Evolutionary conservation across 2,113 vertebrate species (phyloP), one percentile per base, ranked within the genome.

Genomic region (Phyllostomus hastatus): DNA sequence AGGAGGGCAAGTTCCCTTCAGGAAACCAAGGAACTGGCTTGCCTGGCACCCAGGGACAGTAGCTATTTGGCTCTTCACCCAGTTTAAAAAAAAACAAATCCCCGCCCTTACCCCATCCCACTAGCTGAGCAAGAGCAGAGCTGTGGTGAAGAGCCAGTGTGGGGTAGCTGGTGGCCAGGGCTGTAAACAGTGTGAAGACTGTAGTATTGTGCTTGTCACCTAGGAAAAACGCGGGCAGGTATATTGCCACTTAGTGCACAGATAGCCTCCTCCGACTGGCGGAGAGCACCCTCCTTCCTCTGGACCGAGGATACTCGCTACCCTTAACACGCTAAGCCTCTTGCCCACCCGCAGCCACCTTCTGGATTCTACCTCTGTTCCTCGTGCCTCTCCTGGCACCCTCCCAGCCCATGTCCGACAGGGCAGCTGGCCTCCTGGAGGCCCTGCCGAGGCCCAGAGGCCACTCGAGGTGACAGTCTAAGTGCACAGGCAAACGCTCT

Each of bases 161-260:
- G 41, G 93, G 97, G 91, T 31, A 70, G 84, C 10, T 88, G 98
- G 98, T 97, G 98, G 97, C 98, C 97, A 98, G 98, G 98, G 98
- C 98, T 98, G 98, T 98, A 98, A 98, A 98, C 98, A 98, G 98
- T 98, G 97, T 97, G 96, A 94, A 98, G 97, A 98, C 98, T 98
- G 98, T 97, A 97, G 95, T 97, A 98, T 98, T 99, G 98, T 98
- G 98, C 98, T 98, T 98, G 97, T 98, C 97, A 79, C 97, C 98
- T 97, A 98, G 98, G 98, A 97, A 97, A 98, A 97, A 98, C 98
- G 97, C 96, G 66, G 96, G 98, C 97, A 97, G 97, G 91, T 97
- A 72, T 31, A 70, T 26, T 59, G 92, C 59, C 82, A 8, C 64
- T 95, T 90, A 89, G 96, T 93, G 97, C 94, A 94, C 76, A 95